Base-by-base conservation (phyloP, 1,140 invertebrate genomes). In the Phenacoccus solenopsis region DNA sequence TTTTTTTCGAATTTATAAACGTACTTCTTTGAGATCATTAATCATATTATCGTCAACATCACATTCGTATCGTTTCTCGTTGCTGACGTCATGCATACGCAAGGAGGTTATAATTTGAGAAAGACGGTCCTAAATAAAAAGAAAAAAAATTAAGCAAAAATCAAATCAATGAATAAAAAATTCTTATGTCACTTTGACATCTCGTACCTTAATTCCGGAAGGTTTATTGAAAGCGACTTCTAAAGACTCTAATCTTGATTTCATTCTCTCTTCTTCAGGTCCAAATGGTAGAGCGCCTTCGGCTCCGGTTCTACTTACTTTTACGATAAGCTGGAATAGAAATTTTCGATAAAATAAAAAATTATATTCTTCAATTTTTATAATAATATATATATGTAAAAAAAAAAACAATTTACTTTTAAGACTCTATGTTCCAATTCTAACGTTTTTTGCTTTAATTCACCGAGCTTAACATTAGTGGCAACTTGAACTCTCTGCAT, bases 401-500 rank as follows among this genome's bases (percentile, higher is more conserved):
- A 32, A 32, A 32, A 32, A 32, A 32, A 32, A 32, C 56, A 16
- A 22, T 59, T 25, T 25, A 64, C 59, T 16, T 64, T 64, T 16
- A 64, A 27, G 9, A 64, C 59, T 64, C 59, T 2, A 24, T 64
- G 59, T 22, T 64, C 59, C 21, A 64, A 27, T 64, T 64, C 59
- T 9, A 64, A 27, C 10, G 59, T 64, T 64, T 64, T 64, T 24
- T 64, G 59, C 25, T 64, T 64, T 20, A 64, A 16, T 27, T 64
- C 59, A 16, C 59, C 16, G 9, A 64, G 59, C 20, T 64, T 64
- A 4, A 64, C 59, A 24, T 64, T 64, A 25, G 59, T 64, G 10
- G 59, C 59, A 25, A 64, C 59, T 27, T 64, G 59, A 64, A 24
- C 59, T 64, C 59, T 24, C 25, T 64, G 59, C 59, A 64, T 64